Base-by-base conservation (phyloP, 1,140 invertebrate species). In the Melanaphis sacchari region DNA sequence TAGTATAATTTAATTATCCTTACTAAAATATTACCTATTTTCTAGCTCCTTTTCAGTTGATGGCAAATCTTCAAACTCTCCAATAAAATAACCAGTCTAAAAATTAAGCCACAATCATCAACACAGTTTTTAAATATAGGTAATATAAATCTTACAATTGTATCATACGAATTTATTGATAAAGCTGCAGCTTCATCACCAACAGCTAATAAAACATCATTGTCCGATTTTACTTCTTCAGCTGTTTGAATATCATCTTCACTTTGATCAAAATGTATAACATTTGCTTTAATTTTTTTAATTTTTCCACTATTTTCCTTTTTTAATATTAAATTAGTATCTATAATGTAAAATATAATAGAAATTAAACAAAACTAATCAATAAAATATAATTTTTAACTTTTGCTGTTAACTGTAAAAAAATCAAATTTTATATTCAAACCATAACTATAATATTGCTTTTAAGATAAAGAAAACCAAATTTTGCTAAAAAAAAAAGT, bases 281-380 rank as follows among this genome's bases (percentile, higher is more conserved):
- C 93, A 91, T 94, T 94, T 49, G 93, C 85, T 81, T 94, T 90
- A n/a, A 94, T 91, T 82, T 94, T 93, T 85, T 93, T 94, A 36
- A 92, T 82, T 49, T 93, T 88, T 92, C 84, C 92, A 95, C 93
- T 94, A 94, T 94, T 95, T 95, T 94, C 94, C 95, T 94, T 94
- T 94, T 94, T 95, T 94, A 94, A 49, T 95, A 94, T 22, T 26
- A 85, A 54, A 93, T 93, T 82, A 41, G 24, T n/a, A 84, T 93
- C 91, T 93, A n/a, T 93, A 52, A 41, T 38, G 8, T 84, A 36
- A 92, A 84, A 54, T 38, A 18, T 52, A 11, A 92, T 38, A 46
- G 8, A 38, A 52, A 52, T 49, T 52, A 92, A 92, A 84, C 4
- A 40, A 76, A 43, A 40, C 24, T 40, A 54, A 38, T 40, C 7